Evolutionary conservation across 2,113 vertebrate genomes (phyloP).

Genomic region (Crotalus viridis): DNA sequence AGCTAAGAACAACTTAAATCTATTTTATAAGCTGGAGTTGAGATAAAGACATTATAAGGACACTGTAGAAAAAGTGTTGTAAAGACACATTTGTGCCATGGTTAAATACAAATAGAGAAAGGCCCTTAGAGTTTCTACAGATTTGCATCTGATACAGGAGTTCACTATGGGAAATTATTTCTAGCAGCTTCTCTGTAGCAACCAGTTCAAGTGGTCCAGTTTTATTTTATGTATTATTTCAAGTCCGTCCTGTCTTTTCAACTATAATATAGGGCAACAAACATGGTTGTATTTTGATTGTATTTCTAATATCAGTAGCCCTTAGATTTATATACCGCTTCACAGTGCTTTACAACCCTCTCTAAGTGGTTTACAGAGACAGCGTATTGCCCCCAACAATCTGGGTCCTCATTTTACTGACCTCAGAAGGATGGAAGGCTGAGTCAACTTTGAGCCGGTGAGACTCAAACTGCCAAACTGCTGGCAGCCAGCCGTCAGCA

Average conservation of each 20-base stretch:
- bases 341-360: no score
- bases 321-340: no score
- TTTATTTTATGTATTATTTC: not conserved
- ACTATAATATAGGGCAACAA: not conserved
- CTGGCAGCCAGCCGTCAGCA: no score
- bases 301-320: not conserved
- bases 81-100: not conserved
- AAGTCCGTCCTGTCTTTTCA: not conserved
- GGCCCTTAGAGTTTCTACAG: not conserved
- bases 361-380: no score
- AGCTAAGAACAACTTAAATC: not conserved
- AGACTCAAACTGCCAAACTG: no score
- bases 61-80: not conserved
- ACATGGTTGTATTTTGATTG: not conserved
- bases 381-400: no score
- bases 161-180: not conserved
- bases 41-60: not conserved
- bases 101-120: not conserved
- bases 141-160: not conserved
- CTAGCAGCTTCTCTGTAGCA: not conserved
- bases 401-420: no score
- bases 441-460: no score
- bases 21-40: not conserved
- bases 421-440: no score
- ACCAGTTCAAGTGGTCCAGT: not conserved